Evolutionary conservation across 2,888 invertebrate species (phyloP), one percentile per base, ranked within the genome.

Genomic region (Agrypnus murinus): DNA sequence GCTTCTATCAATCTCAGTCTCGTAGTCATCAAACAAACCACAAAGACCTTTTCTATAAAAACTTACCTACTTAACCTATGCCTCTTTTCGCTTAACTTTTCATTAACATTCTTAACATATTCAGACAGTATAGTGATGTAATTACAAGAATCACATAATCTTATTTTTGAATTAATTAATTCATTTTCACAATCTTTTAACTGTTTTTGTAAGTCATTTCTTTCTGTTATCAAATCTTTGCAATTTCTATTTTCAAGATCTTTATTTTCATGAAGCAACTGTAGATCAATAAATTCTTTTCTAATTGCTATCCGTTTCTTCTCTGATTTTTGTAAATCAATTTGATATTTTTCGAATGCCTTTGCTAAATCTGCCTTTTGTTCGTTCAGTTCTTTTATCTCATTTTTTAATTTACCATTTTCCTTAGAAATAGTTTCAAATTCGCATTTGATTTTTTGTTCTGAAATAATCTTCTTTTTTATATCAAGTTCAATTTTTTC

Each of bases 311-410:
- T 34, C 46, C 55, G 32, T 55, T 62, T 68, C 8, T 10, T 17
- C 14, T 66, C 66, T 0, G 66, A 48, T 12, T 62, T 68, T 34
- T 55, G 40, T 6, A 68, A 19, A n/a, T 68, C 53, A 5, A 36
- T 15, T n/a, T 62, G 40, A 9, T 38, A 9, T 25, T 64, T 64
- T 12, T 64, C 19, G 10, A 53, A 25, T 31, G 45, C 31, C 17
- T 34, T 25, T n/a, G 45, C 60, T 12, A 46, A 45, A 9, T 45
- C 12, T 8, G 7, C 19, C 19, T 36, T 58, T 15, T 58, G 36
- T 7, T n/a, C 40, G 6, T 8, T 17, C 7, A 58, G 1, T 7
- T 32, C 15, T 46, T 45, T 32, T 8, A 60, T 45, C 10, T 60
- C 46, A 17, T 60, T 4, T 15, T 15, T 45, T 10, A 60, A 14